phyloP scores from a whole-genome alignment of 2,888 invertebrate species.

The Keiferia lycopersicella region DNA sequence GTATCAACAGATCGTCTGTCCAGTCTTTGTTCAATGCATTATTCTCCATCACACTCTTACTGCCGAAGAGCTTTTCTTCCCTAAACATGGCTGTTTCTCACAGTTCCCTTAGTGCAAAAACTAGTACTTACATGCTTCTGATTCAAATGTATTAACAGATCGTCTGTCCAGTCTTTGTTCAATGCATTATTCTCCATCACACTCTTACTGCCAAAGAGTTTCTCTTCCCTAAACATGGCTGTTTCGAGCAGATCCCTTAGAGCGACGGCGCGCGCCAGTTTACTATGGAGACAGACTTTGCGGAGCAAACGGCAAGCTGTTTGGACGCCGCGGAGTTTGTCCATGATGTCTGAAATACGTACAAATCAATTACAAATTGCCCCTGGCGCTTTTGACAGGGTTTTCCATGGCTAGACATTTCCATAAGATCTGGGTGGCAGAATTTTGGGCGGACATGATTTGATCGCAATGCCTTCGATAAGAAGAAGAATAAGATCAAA shows the following conservation, averaged over 20 bases:
- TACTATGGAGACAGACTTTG: conserved; percentile 84
- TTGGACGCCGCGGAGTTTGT: conserved; percentile 84
- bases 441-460: too few species aligned
- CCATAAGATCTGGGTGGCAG: too few species aligned
- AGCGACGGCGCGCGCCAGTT: conserved; percentile 87
- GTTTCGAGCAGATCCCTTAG: conserved; percentile 87
- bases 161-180: conserved; percentile 53
- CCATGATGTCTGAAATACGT: conserved; percentile 75
- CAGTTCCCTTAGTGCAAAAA: conserved; percentile 84
- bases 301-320: conserved; percentile 84
- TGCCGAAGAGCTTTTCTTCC: conserved; percentile 86
- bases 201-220: conserved; percentile 85
- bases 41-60: conserved; percentile 71
- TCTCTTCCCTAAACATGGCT: conserved; percentile 85
- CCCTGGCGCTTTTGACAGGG: too few species aligned
- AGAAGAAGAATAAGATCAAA: too few species aligned
- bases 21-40: conserved; percentile 65
- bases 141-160: conserved; percentile 84
- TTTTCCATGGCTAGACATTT: too few species aligned
- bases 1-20: conserved; percentile 68
- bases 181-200: conserved; percentile 68
- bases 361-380: too few species aligned
- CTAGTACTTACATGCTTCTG: conserved; percentile 85
- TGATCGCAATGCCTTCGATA: too few species aligned
- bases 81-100: conserved; percentile 87